Base-by-base conservation (phyloP, 2,888 invertebrate species). In the Perizoma flavofasciatum region DNA sequence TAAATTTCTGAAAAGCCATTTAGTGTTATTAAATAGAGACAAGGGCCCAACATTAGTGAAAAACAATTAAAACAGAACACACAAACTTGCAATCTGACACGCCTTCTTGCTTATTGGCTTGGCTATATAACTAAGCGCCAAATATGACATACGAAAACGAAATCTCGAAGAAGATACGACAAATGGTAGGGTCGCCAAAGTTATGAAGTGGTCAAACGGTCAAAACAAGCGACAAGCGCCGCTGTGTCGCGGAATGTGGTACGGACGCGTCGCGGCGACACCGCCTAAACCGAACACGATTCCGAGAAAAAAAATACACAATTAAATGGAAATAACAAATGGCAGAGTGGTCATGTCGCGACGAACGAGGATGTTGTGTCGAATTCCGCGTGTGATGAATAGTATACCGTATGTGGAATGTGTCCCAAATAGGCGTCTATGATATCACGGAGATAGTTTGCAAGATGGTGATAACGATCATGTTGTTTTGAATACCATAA, bases 191-290 rank as follows among this genome's bases (percentile, higher is more conserved):
- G 69, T 66, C 71, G 56, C 39, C 69, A 73, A 69, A 78, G 74
- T 82, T 82, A 83, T 78, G 72, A 80, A 78, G 79, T 80, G 83
- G 80, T 81, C 81, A 81, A 78, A 78, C 79, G 81, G 81, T 83
- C 80, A 78, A 77, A 77, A 72, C 70, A 66, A 56, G 67, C 73
- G 70, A 83, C 79, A 71, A 79, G 82, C 88, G 89, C 87, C 90
- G 73, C 75, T 67, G 65, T 78, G 88, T 78, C 89, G 89, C 78
- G 89, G 89, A 89, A 89, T 89, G 89, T 78, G 83, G 84, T 78
- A 78, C 77, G 77, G 79, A 78, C 80, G 80, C 80, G 79, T 71
- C 78, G 73, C 74, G 72, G 71, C 79, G 81, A 82, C 84, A 81
- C 77, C 77, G 75, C 77, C 82, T 77, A 81, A 83, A 58, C 54